These are phyloP conservation scores for Conopomorpha cramerella DNA, from an alignment of 1,140 invertebrate species.

Conservation along the genomic window DNA sequence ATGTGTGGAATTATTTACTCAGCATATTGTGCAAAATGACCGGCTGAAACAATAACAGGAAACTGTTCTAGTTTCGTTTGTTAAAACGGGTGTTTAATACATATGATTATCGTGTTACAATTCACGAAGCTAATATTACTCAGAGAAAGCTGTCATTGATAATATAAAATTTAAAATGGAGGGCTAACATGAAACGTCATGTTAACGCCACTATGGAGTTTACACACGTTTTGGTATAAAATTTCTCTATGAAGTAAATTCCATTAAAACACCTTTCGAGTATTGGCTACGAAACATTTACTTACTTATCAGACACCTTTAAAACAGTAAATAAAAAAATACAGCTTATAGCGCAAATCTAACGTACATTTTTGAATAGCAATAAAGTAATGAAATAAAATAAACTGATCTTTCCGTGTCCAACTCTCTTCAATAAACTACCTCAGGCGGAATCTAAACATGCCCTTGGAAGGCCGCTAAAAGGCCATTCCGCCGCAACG, in stretches of 20 bases:
- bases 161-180: no score
- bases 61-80: not conserved
- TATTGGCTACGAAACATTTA: no score
- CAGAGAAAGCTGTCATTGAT: no score
- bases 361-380: not conserved
- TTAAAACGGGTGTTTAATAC: not conserved
- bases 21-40: not conserved
- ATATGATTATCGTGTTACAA: no score
- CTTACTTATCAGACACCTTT: not conserved
- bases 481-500: constrained; percentile 40
- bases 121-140: no score
- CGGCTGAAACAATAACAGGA: not conserved
- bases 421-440: constrained; percentile 40
- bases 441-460: constrained; percentile 26
- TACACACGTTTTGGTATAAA: no score
- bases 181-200: no score
- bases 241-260: no score
- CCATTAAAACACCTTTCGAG: no score
- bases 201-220: no score
- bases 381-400: constrained; percentile 1
- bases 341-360: not conserved
- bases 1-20: constrained; percentile 14
- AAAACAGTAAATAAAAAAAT: not conserved
- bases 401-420: not conserved
- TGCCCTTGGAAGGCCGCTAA: constrained; percentile 43